Evolutionary conservation across 1,140 invertebrate genomes (phyloP).

Genomic region (Drosophila watanabei): DNA sequence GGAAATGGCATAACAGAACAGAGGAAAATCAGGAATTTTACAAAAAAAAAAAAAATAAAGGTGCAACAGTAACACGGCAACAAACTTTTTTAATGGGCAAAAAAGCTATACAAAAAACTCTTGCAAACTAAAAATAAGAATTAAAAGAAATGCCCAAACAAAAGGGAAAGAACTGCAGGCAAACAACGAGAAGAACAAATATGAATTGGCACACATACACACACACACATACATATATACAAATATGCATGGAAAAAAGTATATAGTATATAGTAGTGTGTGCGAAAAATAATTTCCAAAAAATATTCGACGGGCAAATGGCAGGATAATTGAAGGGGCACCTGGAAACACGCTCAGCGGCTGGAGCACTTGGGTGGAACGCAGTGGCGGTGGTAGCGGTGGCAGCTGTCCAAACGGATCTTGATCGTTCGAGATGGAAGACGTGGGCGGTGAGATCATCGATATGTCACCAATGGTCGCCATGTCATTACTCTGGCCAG

Average conservation of each 20-base stretch:
- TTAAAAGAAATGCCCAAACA: constrained; percentile 35
- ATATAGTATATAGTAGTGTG: constrained; percentile 1
- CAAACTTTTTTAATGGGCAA: constrained; percentile 45
- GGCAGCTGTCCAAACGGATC: constrained; percentile 86
- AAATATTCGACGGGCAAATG: constrained; percentile 4
- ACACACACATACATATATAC: constrained; percentile 13
- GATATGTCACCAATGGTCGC: constrained; percentile 85
- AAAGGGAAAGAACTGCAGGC: constrained; percentile 35
- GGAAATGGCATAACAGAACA: constrained; percentile 45
- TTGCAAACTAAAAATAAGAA: constrained; percentile 21
- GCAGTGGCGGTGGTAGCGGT: constrained; percentile 85
- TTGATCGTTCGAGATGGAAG: constrained; percentile 86
- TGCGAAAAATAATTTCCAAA: constrained; percentile 33
- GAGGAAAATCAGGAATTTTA: constrained; percentile 33
- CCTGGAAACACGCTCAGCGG: constrained; percentile 86
- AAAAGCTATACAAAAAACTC: constrained; percentile 43
- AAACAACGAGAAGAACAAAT: constrained; percentile 46
- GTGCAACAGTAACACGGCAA: constrained; percentile 37
- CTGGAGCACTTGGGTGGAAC: constrained; percentile 86
- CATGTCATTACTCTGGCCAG: constrained; percentile 85
- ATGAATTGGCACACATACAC: constrained; percentile 40
- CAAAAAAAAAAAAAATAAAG: constrained; percentile 24
- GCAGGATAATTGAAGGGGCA: constrained; percentile 48
- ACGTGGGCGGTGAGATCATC: constrained; percentile 86
- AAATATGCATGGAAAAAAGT: too few relatives aligned